phyloP scores from a whole-genome alignment of 2,888 invertebrate genomes.

The Cephus pulcher region DNA sequence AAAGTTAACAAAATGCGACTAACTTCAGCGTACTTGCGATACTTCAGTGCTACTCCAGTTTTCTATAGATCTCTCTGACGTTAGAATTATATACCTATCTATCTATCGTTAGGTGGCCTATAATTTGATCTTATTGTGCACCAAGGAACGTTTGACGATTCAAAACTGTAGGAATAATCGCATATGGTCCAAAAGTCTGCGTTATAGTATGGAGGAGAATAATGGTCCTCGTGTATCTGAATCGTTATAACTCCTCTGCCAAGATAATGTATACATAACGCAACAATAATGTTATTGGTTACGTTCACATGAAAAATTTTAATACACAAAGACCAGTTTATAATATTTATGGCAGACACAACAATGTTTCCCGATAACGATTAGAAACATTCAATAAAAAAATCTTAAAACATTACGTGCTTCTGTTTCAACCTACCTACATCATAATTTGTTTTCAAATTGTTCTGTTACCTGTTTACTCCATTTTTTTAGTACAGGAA shows the following conservation, averaged over 20 bases:
- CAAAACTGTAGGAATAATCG: conserved; percentile 18
- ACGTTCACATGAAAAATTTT: conserved; percentile 42
- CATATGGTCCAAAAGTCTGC: conserved; percentile 4
- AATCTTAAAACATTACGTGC: conserved; percentile 4
- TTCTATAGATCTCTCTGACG: conserved; percentile 27
- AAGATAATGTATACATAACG: conserved; percentile 22
- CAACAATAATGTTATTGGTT: conserved; percentile 40
- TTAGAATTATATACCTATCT: conserved; percentile 34
- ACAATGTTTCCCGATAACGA: conserved; percentile 47
- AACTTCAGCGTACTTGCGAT: background rate
- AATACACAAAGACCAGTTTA: conserved; percentile 53
- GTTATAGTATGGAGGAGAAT: background rate
- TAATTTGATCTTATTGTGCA: conserved; percentile 38
- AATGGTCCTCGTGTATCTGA: background rate
- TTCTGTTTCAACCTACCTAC: background rate
- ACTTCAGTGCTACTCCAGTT: conserved; percentile 15
- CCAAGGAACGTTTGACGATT: conserved; percentile 26
- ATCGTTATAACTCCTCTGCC: background rate
- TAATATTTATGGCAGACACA: conserved; percentile 47
- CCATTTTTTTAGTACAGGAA: background rate
- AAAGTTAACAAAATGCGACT: background rate
- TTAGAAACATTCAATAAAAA: conserved; percentile 50
- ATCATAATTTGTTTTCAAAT: background rate
- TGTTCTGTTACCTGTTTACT: background rate
- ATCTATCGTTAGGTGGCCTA: conserved; percentile 45